These are phyloP conservation scores for Triplophysa dalaica DNA, from an alignment of 2,113 vertebrate species.

Conservation along the genomic window DNA sequence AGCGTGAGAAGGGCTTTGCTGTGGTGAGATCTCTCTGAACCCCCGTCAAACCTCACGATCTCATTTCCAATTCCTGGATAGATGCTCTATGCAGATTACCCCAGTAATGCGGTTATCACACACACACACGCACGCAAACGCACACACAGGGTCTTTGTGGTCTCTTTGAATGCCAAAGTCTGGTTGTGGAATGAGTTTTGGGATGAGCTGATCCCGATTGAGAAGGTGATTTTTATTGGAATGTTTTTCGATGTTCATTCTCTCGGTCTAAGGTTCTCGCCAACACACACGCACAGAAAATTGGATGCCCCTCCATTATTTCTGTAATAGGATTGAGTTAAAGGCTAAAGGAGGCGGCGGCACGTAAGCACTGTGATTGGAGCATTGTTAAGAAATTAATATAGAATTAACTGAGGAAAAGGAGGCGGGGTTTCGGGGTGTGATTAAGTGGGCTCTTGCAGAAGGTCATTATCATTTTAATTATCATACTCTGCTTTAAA, in stretches of 20 bases:
- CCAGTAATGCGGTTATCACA: constrained; percentile 42
- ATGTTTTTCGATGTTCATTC: not conserved
- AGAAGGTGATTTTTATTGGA: constrained; percentile 42
- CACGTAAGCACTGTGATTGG: constrained; percentile 10
- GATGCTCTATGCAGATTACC: constrained; percentile 49
- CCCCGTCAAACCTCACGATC: constrained; percentile 34
- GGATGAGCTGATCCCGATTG: constrained; percentile 39
- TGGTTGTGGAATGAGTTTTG: constrained; percentile 42
- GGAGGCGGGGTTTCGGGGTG: not conserved
- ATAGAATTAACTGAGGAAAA: constrained; percentile 7
- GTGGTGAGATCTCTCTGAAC: constrained; percentile 34
- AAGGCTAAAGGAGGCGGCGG: not conserved
- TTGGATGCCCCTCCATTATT: not conserved
- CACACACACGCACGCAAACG: constrained; percentile 29
- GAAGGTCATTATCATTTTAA: not conserved
- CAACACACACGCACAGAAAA: constrained; percentile 1
- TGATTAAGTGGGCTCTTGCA: not conserved
- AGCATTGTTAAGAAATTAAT: constrained; percentile 4
- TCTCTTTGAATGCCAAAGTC: constrained; percentile 35
- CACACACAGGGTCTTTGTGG: constrained; percentile 22
- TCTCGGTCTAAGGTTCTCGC: not conserved
- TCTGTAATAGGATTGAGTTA: constrained; percentile 9
- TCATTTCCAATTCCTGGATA: constrained; percentile 52
- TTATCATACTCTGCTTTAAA: no score
- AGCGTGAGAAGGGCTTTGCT: constrained; percentile 6